Evolutionary conservation across 2,113 vertebrate species (phyloP), one percentile per base, ranked within the genome.

Genomic region (Columba livia): DNA sequence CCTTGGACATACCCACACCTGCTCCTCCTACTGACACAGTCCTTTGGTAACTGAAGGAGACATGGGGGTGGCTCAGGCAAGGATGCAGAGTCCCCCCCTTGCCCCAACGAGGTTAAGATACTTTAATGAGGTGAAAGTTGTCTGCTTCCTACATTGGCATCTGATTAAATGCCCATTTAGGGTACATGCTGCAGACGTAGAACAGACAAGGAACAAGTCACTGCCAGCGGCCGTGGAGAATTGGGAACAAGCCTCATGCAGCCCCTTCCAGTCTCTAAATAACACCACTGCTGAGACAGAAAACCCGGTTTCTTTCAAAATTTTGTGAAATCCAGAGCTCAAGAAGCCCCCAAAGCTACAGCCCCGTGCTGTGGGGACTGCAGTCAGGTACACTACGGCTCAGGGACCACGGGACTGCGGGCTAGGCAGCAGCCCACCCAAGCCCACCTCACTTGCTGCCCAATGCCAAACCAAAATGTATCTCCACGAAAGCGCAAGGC

Each of bases 401-500:
- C 6, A 1, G 32, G 64, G 36, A 50, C 17, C 0, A 9, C 44
- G 29, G 29, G 19, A 3, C 19, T 74, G 38, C 3, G 5, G 36
- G 62, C 51, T 6, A 5, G 47, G 36, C 51, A 62, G 34, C 87
- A 54, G 36, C 15, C 12, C 56, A 36, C 16, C 50, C 34, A 88
- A 84, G 66, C 23, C 57, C 60, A 42, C 38, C 60, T 82, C 2
- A 1, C n/a, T 47, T 58, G 47, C 11, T 67, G 9, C 47, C 60
- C 8, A 1, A 12, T 61, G 69, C 47, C 17, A 15, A 60, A 79
- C 17, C 6, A 25, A 84, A 91, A 89, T 0, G 0, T 1, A 0
- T 4, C 8, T 15, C 32, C 23, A 61, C 10, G 34, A 47, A 84
- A n/a, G 8, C 1, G 0, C 26, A 47, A 21, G 24, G 10, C 15